These are phyloP conservation scores for Anguilla rostrata DNA, from an alignment of 2,113 vertebrate species.

Conservation along the genomic window DNA sequence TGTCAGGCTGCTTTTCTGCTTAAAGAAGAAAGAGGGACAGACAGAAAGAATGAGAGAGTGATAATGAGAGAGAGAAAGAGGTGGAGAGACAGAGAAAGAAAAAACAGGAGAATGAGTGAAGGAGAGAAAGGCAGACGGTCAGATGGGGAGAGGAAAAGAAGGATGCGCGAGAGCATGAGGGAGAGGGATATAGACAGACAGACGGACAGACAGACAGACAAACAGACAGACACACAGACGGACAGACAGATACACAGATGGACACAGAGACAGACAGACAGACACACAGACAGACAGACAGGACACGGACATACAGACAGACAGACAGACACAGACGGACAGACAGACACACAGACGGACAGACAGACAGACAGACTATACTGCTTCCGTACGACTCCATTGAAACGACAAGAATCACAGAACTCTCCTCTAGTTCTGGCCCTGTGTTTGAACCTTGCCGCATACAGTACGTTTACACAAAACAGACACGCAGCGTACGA, in stretches of 20 bases:
- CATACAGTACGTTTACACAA: not conserved
- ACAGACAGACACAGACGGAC: not conserved
- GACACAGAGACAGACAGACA: no score
- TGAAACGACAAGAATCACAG: not conserved
- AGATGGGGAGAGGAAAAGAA: not conserved
- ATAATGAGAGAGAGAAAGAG: not conserved
- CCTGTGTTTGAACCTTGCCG: not conserved
- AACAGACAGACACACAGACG: no score
- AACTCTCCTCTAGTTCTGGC: no score
- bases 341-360: no score
- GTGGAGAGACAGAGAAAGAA: not conserved
- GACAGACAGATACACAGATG: no score
- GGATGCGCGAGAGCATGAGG: not conserved
- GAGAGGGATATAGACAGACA: not conserved
- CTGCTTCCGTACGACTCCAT: not conserved
- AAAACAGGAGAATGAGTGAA: not conserved
- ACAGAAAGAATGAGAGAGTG: no score
- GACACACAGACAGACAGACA: not conserved
- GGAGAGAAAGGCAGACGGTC: not conserved
- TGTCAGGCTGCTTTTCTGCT: not conserved
- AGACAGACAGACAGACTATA: not conserved
- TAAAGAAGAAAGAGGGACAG: no score
- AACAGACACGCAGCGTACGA: not conserved
- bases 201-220: not conserved
- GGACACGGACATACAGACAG: not conserved